Base-by-base conservation (phyloP, 2,113 vertebrate genomes). In the Erinaceus europaeus region DNA sequence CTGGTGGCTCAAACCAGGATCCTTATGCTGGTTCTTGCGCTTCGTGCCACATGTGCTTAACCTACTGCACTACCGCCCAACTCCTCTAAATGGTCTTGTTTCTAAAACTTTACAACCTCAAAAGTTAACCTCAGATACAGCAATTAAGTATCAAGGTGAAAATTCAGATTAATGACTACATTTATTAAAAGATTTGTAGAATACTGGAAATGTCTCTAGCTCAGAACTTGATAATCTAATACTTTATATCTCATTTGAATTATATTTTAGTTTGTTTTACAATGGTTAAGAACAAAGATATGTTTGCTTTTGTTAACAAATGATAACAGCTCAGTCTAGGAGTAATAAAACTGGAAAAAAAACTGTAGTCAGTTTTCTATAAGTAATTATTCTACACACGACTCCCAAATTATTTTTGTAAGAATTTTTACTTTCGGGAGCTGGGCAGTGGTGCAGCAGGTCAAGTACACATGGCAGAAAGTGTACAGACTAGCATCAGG, bases 221-320 rank as follows among this genome's bases (percentile, higher is more conserved):
- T 84, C 42, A 89, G 34, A 78, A 85, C 69, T 4, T 25, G 4
- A 71, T 32, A 87, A 40, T 67, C 14, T 20, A 67, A 62, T 36
- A 62, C 6, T 36, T 74, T 65, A 34, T 50, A 65, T 55, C 48
- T 59, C 50, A 74, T 90, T 76, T 86, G 34, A 90, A 80, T 21
- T 40, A 3, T 80, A 84, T 91, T 91, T 86, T 74, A 88, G n/a
- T 36, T 83, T 82, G 0, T 78, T 53, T 88, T 74, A 90, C 4
- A 89, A 34, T 38, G n/a, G 29, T 88, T 65, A 75, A 85, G 90
- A 86, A 80, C 8, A 90, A 83, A 82, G 23, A 81, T 74, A 65
- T 78, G 27, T 71, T 11, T 75, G 85, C 29, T 91, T 85, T 20
- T 82, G 34, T 9, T 89, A 42, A 73, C 34, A 82, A 77, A 38